A percentile compares a stretch with the other conserved stretches of the same genome.
phyloP scores from a whole-genome alignment of 2,888 invertebrate genomes.

The Stenolophus ochropezus region DNA sequence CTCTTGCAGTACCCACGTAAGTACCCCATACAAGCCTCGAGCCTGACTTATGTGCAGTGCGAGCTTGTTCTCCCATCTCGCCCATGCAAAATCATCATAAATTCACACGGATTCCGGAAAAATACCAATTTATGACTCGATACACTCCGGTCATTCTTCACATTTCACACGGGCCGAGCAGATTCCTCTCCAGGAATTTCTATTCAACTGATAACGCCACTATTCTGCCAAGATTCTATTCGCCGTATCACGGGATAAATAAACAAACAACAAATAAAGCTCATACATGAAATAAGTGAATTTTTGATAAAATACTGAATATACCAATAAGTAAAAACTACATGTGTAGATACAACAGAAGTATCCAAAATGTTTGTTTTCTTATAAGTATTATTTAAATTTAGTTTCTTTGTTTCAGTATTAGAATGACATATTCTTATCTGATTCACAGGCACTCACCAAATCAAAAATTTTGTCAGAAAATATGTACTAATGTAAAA shows the following conservation, averaged over 20 bases:
- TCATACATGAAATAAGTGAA: neutral
- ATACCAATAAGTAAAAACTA: no score
- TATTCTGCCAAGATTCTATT: neutral
- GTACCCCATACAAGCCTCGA: neutral
- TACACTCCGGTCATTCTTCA: constrained; percentile 49
- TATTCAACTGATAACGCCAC: constrained; percentile 23
- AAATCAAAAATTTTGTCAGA: no score
- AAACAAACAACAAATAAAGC: neutral
- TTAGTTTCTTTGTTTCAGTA: no score
- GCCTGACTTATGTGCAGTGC: constrained; percentile 29
- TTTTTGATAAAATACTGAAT: neutral
- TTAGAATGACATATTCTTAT: no score
- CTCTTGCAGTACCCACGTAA: neutral
- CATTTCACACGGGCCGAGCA: constrained; percentile 42
- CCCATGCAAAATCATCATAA: constrained; percentile 50
- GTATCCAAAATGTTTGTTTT: no score
- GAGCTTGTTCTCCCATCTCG: constrained; percentile 51
- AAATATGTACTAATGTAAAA: no score
- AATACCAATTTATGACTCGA: constrained; percentile 51
- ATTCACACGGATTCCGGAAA: constrained; percentile 51
- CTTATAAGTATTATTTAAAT: no score
- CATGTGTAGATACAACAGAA: no score
- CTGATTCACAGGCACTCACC: no score
- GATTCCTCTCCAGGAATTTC: neutral
- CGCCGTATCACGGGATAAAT: neutral